Evolutionary conservation across 2,113 vertebrate species (phyloP), one percentile per base, ranked within the genome.

Genomic region (Alectura lathami): DNA sequence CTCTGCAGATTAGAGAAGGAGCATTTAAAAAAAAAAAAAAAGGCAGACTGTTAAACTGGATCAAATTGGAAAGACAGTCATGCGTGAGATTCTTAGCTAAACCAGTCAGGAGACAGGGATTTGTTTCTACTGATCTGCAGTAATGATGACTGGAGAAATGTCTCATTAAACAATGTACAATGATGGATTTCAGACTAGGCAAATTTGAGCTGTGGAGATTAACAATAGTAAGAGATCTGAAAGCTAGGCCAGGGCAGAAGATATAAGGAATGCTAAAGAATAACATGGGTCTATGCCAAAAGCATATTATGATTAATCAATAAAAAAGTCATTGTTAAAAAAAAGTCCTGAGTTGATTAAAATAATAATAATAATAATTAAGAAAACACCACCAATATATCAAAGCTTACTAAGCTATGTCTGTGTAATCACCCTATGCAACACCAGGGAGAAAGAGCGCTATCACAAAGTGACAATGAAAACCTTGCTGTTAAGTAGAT

Each of bases 21-120:
- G 69, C 29, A 29, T 11, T 74, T n/a, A 51, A 9, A 18, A 8
- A 68, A 70, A 68, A n/a, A 67, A 48, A 30, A 70, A 89, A 89
- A 94, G 94, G 43, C 91, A 95, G 93, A 80, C 91, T 86, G 85
- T 83, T 97, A 94, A 91, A 94, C 87, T 93, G 91, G 67, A 94
- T 96, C 92, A 95, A 94, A 96, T 85, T 94, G 81, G 78, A 95
- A 95, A 91, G 88, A 96, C 92, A 93, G 94, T 96, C 91, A 92
- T 92, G 95, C 88, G 48, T 95, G 89, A 95, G 95, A 88, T 92
- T 88, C 83, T 97, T 96, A 90, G 85, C 78, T 96, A 95, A 97
- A 96, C 75, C 88, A 80, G 91, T 93, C 93, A 96, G 94, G 93
- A 97, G 96, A 96, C 91, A 91, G 90, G 95, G 95, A 97, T 97